Conservation (phyloP, 2,888 invertebrate genomes). For the Harpagoxenus sublaevis region DNA sequence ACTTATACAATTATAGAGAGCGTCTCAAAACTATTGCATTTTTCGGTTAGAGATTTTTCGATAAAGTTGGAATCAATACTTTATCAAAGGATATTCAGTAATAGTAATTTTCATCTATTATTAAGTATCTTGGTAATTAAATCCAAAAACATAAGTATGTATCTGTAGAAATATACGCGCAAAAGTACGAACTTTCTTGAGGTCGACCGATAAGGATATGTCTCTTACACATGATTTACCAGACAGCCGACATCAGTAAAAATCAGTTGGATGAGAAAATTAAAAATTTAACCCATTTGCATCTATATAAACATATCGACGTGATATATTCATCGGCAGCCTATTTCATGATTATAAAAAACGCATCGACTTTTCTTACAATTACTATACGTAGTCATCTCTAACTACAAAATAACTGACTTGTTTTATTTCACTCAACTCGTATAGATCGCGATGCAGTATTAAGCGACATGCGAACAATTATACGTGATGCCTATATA, state of each 20-base stretch:
- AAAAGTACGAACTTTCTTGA: neutral
- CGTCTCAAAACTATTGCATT: neutral
- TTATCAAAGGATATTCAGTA: neutral
- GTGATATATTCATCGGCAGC: neutral
- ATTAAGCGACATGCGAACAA: neutral
- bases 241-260: neutral
- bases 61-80: neutral
- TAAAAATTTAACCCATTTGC: slow-evolving; percentile 5
- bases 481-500: neutral
- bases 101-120: neutral
- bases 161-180: neutral
- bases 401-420: neutral
- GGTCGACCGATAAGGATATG: neutral
- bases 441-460: slow-evolving; percentile 25
- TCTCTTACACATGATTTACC: neutral
- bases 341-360: neutral
- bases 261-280: neutral
- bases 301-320: neutral
- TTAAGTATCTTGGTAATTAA: neutral
- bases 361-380: neutral
- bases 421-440: slow-evolving; percentile 12
- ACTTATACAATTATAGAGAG: neutral
- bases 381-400: neutral
- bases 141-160: neutral
- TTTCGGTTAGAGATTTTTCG: neutral